Percentiles rank a stretch among this genome's conserved stretches.
Evolutionary conservation across 64 coral and sea anemone species (phyloP).

Genomic region (Stichodactyla helianthus): DNA sequence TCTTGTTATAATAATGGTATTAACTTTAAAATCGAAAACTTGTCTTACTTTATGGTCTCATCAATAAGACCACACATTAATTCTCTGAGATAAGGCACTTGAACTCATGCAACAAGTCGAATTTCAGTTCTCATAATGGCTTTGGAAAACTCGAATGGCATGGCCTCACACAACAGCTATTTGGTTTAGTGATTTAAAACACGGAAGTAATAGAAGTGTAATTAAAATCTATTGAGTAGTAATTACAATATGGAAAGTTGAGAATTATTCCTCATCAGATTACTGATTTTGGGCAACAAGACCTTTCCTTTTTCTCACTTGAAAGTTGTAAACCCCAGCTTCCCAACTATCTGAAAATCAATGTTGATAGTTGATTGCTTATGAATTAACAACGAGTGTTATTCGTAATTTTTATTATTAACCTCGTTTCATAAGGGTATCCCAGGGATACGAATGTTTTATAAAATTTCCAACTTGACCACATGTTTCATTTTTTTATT

Average conservation of each 20-base stretch:
- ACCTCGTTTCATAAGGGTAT: too few species aligned
- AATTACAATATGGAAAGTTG: neutral
- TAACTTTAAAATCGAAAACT: neutral
- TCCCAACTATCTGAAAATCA: neutral
- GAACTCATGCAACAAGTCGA: neutral
- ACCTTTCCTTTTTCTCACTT: slow-evolving; percentile 1
- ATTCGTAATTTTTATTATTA: too few species aligned
- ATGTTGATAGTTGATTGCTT: neutral
- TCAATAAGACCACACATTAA: neutral
- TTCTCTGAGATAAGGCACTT: neutral
- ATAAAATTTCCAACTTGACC: neutral
- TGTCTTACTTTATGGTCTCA: slow-evolving; percentile 1
- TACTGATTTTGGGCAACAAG: neutral
- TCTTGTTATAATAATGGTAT: neutral
- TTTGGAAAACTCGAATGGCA: slow-evolving; percentile 16
- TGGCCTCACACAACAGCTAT: neutral
- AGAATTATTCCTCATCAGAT: neutral
- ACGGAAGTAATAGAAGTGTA: neutral
- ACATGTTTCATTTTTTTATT: neutral
- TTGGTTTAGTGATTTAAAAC: neutral
- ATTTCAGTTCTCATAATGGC: slow-evolving; percentile 4
- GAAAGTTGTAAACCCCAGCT: neutral
- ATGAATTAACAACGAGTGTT: too few species aligned
- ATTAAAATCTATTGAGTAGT: neutral
- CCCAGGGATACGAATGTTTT: too few species aligned